A percentile compares a stretch with the other conserved stretches of the same genome.
phyloP scores from a whole-genome alignment of 1,140 invertebrate genomes.

The Venturia canescens region DNA sequence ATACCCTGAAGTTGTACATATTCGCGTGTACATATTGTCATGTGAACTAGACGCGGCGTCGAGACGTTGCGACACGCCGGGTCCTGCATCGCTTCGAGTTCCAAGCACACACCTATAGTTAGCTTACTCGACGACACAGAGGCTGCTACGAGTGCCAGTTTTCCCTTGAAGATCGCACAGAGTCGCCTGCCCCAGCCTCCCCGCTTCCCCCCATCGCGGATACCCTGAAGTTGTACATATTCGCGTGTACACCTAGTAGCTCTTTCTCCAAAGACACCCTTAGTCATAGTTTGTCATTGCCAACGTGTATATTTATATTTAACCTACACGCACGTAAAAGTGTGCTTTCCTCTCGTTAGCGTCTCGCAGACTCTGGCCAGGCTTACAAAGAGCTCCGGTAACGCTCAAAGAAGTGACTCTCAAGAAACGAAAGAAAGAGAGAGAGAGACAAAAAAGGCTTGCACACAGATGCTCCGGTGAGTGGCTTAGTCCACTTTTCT shows the following conservation, averaged over 20 bases:
- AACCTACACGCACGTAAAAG: slow-evolving; percentile 45
- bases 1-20: slow-evolving; percentile 30
- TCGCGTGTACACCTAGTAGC: slow-evolving; percentile 44
- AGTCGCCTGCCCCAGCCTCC: slow-evolving; percentile 22
- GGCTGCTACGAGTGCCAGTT: slow-evolving; percentile 52
- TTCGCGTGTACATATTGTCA: too few species aligned
- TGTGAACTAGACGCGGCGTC: slow-evolving; percentile 41
- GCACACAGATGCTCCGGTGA: not conserved
- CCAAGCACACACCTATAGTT: not conserved
- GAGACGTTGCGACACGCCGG: slow-evolving; percentile 26
- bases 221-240: slow-evolving; percentile 38
- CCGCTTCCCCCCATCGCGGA: not conserved
- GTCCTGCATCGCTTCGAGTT: slow-evolving; percentile 26
- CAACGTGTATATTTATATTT: slow-evolving; percentile 41
- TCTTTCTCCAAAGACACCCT: slow-evolving; percentile 49
- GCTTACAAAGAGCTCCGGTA: slow-evolving; percentile 16
- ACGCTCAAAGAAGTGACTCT: slow-evolving; percentile 32
- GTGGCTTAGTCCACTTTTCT: not conserved
- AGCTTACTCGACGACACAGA: slow-evolving; percentile 46
- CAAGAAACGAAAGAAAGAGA: not conserved
- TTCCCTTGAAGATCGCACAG: slow-evolving; percentile 48
- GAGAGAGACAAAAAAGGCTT: not conserved
- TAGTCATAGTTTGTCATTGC: slow-evolving; percentile 33
- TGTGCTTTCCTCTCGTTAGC: slow-evolving; percentile 47
- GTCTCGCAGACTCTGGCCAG: slow-evolving; percentile 19